These are phyloP conservation scores for Sitobion miscanthi DNA, from an alignment of 1,140 invertebrate genomes.

Conservation along the genomic window DNA sequence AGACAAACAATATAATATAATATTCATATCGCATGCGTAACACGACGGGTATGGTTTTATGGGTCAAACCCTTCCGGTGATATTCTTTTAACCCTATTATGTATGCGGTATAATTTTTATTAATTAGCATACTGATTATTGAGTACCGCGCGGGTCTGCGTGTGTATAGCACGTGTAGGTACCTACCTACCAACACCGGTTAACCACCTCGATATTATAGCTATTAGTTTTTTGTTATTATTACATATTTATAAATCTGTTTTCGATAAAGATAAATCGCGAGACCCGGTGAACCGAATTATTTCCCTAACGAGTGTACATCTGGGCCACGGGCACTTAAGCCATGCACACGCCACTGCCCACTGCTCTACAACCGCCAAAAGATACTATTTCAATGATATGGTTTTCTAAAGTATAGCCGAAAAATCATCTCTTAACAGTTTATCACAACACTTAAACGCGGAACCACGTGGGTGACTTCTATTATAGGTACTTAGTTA, in stretches of 20 bases:
- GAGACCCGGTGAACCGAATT: not conserved
- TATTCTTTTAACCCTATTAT: slow-evolving; percentile 10
- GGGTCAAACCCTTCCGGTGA: not conserved
- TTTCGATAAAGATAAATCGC: not conserved
- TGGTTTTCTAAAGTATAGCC: not conserved
- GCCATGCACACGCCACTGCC: no score
- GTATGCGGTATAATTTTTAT: slow-evolving; percentile 3
- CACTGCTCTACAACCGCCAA: no score
- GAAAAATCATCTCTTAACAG: not conserved
- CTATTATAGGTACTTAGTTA: no score
- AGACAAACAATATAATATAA: slow-evolving; percentile 3
- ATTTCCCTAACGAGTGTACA: not conserved
- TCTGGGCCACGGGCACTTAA: not conserved
- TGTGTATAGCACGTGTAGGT: not conserved
- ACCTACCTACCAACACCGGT: not conserved
- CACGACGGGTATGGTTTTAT: not conserved
- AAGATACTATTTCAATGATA: not conserved
- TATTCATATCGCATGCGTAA: not conserved
- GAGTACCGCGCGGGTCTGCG: not conserved
- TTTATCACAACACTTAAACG: no score
- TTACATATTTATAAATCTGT: not conserved
- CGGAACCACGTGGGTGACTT: no score
- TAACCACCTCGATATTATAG: not conserved
- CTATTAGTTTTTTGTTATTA: not conserved
- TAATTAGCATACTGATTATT: slow-evolving; percentile 30